These are phyloP conservation scores for Plectrocnemia conspersa DNA, from an alignment of 1,140 invertebrate species.

Conservation along the genomic window DNA sequence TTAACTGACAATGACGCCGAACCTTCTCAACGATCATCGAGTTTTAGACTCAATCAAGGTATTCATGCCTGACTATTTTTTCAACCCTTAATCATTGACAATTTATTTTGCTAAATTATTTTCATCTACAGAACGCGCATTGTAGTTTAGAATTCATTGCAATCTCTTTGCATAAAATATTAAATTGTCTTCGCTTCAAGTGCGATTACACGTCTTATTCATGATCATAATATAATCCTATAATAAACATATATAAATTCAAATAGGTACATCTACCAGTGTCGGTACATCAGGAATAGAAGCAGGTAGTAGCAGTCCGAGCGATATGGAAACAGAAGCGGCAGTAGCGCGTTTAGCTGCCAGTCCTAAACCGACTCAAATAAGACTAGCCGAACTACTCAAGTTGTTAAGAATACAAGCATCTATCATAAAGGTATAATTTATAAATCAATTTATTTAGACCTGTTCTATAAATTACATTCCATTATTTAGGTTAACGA, in stretches of 20 bases:
- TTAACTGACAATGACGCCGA: constrained; percentile 57
- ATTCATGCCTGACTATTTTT: too few relatives aligned
- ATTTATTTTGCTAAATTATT: too few relatives aligned
- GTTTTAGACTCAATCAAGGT: constrained; percentile 23
- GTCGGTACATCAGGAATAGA: too few relatives aligned
- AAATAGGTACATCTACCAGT: too few relatives aligned
- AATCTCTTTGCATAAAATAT: too few relatives aligned
- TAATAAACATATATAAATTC: too few relatives aligned
- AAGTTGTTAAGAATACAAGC: constrained; percentile 44
- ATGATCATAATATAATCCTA: too few relatives aligned
- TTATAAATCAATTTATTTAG: not conserved
- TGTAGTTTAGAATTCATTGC: too few relatives aligned
- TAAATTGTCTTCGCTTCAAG: too few relatives aligned
- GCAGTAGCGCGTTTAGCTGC: constrained; percentile 29
- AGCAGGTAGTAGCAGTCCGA: constrained; percentile 6
- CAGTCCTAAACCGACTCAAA: constrained; percentile 35
- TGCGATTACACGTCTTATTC: too few relatives aligned
- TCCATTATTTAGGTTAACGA: constrained; percentile 23
- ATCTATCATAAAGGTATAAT: constrained; percentile 38
- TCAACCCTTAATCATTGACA: too few relatives aligned
- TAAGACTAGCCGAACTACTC: constrained; percentile 41
- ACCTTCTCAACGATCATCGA: not conserved
- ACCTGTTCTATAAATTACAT: not conserved
- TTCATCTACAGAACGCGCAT: too few relatives aligned
- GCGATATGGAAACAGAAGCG: constrained; percentile 31